Evolutionary conservation across 2,113 vertebrate genomes (phyloP).

Genomic region (Ursus arctos): DNA sequence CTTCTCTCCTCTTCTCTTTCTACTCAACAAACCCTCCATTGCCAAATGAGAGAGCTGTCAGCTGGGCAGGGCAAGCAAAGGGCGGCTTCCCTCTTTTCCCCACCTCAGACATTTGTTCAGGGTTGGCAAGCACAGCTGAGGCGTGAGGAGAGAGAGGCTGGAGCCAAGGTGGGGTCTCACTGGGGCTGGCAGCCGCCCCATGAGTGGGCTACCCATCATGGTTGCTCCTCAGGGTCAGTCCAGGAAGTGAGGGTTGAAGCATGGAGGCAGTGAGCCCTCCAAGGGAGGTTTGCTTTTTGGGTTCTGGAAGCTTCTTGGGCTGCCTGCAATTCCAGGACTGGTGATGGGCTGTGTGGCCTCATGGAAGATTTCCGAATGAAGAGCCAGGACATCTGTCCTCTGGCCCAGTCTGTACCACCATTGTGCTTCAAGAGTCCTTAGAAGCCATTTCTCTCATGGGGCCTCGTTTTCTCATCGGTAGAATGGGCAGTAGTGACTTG

Average conservation of each 20-base stretch:
- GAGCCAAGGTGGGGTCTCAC: neutral
- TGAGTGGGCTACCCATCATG: rapidly evolving
- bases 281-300: neutral
- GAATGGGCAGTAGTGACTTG: too few relatives aligned
- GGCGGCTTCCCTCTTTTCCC: neutral
- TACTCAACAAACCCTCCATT: rapidly evolving
- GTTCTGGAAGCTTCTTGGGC: neutral
- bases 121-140: neutral
- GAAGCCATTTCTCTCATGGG: neutral
- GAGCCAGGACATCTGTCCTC: neutral
- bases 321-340: neutral
- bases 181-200: neutral
- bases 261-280: neutral
- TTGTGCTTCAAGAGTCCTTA: neutral
- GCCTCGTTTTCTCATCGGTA: neutral
- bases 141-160: neutral
- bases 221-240: neutral
- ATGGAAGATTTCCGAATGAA: neutral
- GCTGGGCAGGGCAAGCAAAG: rapidly evolving
- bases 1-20: neutral
- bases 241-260: neutral
- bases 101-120: neutral
- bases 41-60: neutral
- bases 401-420: too few relatives aligned
- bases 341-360: neutral